These are phyloP conservation scores for Digitonthophagus gazella DNA, from an alignment of 2,888 invertebrate genomes.

Conservation along the genomic window DNA sequence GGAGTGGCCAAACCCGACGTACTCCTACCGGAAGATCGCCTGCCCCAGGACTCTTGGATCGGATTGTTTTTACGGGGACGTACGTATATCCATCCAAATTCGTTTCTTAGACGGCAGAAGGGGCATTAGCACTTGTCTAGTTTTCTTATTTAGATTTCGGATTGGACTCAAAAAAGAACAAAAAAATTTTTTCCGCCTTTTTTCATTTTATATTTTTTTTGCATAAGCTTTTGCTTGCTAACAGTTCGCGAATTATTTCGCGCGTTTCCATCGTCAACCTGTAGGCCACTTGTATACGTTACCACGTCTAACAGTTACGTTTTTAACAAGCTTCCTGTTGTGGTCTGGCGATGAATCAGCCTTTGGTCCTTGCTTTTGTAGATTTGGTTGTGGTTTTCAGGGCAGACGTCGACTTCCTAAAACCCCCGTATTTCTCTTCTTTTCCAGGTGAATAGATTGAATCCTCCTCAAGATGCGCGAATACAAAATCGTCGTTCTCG, in stretches of 20 bases:
- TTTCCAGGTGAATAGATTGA: slow-evolving; percentile 2
- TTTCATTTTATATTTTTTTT: no score
- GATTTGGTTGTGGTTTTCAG: neutral
- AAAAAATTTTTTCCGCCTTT: no score
- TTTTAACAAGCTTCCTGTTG: slow-evolving; percentile 41
- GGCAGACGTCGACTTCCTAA: neutral
- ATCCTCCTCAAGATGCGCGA: slow-evolving; percentile 80
- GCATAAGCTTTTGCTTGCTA: no score
- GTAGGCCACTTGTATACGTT: slow-evolving; percentile 24
- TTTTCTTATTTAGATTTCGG: no score
- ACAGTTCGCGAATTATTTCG: no score
- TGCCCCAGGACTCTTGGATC: neutral
- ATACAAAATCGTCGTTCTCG: slow-evolving; percentile 99
- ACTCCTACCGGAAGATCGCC: neutral
- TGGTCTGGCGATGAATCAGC: slow-evolving; percentile 36
- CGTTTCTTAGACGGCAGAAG: slow-evolving; percentile 30
- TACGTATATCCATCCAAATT: slow-evolving; percentile 30
- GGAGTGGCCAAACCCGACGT: no score
- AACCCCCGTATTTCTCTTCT: neutral
- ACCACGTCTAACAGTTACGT: slow-evolving; percentile 27
- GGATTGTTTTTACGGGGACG: slow-evolving; percentile 19
- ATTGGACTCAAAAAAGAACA: slow-evolving; percentile 26
- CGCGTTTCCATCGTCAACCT: no score
- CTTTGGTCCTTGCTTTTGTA: slow-evolving; percentile 4
- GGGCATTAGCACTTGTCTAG: slow-evolving; percentile 28